These are phyloP conservation scores for Tokudaia tokunoshimensis DNA, from an alignment of 2,797 vertebrate genomes.

Conservation along the genomic window DNA sequence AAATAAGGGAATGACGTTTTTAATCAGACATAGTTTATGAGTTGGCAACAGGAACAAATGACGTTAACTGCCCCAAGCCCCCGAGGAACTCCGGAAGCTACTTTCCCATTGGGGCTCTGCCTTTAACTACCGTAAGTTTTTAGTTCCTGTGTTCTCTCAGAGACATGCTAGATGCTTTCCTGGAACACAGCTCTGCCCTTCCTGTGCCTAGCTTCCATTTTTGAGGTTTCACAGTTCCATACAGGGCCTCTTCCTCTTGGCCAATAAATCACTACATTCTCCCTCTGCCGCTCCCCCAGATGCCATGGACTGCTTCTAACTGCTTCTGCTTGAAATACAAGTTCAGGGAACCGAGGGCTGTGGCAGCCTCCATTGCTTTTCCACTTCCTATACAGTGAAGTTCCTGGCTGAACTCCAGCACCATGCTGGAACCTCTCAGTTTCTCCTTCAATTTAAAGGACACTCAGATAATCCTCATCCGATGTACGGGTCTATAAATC, in stretches of 20 bases:
- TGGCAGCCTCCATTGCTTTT: neutral
- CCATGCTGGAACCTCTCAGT: conserved; percentile 7
- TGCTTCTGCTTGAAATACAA: neutral
- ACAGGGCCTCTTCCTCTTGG: neutral
- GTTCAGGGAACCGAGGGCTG: neutral
- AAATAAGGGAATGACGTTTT: neutral
- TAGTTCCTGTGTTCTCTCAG: neutral
- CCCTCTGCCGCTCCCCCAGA: neutral
- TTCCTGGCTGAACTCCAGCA: neutral
- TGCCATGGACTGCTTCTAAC: neutral
- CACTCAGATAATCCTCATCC: neutral
- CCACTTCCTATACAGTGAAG: neutral
- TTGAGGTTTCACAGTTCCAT: neutral
- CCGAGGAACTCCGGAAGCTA: conserved; percentile 14
- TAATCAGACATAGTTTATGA: neutral
- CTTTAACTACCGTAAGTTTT: neutral
- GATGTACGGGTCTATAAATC: neutral
- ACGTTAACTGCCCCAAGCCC: neutral
- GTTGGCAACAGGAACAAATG: neutral
- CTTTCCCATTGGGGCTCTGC: neutral
- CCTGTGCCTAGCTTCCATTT: neutral
- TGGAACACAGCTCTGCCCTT: neutral
- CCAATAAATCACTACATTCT: neutral
- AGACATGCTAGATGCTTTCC: neutral
- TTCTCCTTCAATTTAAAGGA: conserved; percentile 18